A percentile compares a stretch with the other conserved stretches of the same genome.
Conservation (phyloP, 2,888 invertebrate genomes). For the Timema podura region DNA sequence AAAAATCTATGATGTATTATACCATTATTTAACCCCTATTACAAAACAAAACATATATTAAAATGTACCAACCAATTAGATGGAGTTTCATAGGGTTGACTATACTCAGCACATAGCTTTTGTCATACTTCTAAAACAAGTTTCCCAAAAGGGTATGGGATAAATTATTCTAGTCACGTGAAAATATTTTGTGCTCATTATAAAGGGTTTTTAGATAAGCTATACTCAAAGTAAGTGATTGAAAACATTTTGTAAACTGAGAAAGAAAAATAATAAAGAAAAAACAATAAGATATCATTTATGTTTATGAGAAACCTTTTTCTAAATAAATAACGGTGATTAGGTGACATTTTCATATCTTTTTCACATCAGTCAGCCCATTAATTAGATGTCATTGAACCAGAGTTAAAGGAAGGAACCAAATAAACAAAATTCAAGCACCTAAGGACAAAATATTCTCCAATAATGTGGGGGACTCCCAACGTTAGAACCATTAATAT, state of each 20-base stretch:
- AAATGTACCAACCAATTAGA: conserved; percentile 25
- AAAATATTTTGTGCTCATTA: conserved; percentile 23
- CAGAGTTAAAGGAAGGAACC: neutral
- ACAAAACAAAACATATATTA: conserved; percentile 27
- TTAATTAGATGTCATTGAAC: neutral
- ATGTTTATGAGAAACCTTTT: conserved; percentile 24
- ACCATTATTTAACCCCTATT: neutral
- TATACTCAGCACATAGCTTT: conserved; percentile 23
- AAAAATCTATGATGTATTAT: too few species aligned
- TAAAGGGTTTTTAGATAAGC: conserved; percentile 23
- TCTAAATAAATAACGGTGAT: conserved; percentile 26
- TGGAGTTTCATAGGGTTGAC: conserved; percentile 26
- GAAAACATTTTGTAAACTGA: too few species aligned
- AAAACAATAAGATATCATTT: conserved; percentile 22
- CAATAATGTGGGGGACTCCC: too few species aligned
- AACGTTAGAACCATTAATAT: too few species aligned
- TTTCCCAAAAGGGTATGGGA: conserved; percentile 24
- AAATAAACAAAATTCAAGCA: neutral
- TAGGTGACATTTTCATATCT: conserved; percentile 26
- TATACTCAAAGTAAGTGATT: conserved; percentile 22
- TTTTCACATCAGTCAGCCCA: conserved; percentile 23
- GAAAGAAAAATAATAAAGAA: too few species aligned
- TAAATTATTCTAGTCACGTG: conserved; percentile 28
- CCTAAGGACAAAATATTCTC: too few species aligned
- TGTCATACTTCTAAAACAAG: conserved; percentile 26